Conservation (phyloP, 2,797 vertebrate genomes). For the Ptychobarbus kaznakovi region DNA sequence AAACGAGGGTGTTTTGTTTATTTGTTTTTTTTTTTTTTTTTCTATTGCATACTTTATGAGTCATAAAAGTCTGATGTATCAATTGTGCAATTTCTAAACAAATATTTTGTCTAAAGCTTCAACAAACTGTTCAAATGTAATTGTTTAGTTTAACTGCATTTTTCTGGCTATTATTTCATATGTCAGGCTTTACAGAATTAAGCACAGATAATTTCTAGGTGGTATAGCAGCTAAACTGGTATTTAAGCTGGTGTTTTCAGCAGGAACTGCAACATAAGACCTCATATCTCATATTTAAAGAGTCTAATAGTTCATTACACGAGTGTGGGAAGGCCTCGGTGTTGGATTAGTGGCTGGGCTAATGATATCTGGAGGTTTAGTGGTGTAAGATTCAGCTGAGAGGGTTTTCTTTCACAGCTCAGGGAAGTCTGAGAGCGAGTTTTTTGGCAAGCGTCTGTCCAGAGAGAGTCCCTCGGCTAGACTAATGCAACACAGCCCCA, state of each 20-base stretch:
- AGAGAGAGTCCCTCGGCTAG: conserved; percentile 25
- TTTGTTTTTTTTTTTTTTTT: background rate
- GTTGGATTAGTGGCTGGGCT: conserved; percentile 20
- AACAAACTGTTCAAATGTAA: no score
- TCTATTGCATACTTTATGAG: background rate
- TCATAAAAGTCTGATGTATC: background rate
- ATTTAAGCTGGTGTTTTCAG: background rate
- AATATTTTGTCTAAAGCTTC: background rate
- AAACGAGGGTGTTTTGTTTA: background rate
- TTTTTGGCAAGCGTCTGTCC: conserved; percentile 31
- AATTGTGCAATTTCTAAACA: no score
- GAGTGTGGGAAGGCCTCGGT: background rate
- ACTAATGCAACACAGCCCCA: conserved; percentile 47
- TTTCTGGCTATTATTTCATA: background rate
- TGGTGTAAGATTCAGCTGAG: background rate
- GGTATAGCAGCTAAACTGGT: background rate
- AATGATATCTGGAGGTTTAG: conserved; percentile 4
- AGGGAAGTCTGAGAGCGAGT: conserved; percentile 26
- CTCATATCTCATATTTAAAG: background rate
- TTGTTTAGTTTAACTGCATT: no score
- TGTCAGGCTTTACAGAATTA: background rate
- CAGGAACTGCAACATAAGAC: background rate
- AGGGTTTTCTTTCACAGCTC: conserved; percentile 14
- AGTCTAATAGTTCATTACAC: background rate
- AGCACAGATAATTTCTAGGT: background rate